Base-by-base conservation (phyloP, 2,888 invertebrate species). In the Microplitis deprimator region DNA sequence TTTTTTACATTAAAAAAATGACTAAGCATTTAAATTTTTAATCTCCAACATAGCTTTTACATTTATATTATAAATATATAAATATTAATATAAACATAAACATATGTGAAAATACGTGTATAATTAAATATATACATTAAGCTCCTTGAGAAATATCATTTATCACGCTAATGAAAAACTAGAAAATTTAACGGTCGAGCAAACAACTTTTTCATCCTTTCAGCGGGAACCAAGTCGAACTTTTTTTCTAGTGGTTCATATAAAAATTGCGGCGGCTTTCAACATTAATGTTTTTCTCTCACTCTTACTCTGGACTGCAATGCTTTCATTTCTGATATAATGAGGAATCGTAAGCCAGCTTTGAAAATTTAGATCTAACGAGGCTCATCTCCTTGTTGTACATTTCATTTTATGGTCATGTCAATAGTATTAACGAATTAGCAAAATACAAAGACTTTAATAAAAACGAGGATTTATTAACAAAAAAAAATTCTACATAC, bases 301-400 rank as follows among this genome's bases (percentile, higher is more conserved):
- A 61, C 67, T 41, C 40, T 70, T 38, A 29, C 6, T 38, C 40
- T 65, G 4, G 3, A 29, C 20, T 29, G 7, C 59, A 41, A 17
- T 40, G 17, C 8, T 29, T 71, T 61, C 39, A 61, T 60, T 39
- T 50, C 6, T 50, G 39, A 39, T 71, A n/a, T 59, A 60, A 61
- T 60, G 67, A 70, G 65, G 69, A 75, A 70, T 38, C 50, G 69
- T 50, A 65, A 75, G 75, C 68, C 62, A 75, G 75, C 75, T 40
- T 68, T 75, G 67, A 40, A 20, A 59, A 68, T 40, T 60, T 38
- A 68, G 75, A 75, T 75, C 68, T 75, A 75, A 75, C 68, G 75
- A 50, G 13, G 50, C 50, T 50, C 50, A 50, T 50, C 50, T 50
- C 13, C 50, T 50, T 29, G 7, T 75, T 68, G 29, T 20, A 29